These are phyloP conservation scores for Crocuta crocuta DNA, from an alignment of 2,113 vertebrate genomes.

Conservation along the genomic window DNA sequence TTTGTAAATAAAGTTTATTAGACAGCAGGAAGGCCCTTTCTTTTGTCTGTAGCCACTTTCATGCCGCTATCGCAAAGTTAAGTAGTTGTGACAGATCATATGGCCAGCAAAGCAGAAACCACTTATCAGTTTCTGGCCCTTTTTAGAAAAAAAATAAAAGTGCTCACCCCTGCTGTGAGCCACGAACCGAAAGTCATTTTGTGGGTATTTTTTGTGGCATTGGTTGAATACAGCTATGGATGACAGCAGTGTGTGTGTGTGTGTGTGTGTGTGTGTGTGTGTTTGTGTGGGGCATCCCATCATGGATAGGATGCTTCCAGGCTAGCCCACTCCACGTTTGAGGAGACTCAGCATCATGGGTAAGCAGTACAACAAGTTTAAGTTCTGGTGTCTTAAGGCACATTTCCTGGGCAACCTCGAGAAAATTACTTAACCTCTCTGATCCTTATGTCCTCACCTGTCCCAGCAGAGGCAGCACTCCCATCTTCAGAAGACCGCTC, in stretches of 20 bases:
- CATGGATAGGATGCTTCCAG: not conserved
- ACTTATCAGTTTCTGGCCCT: not conserved
- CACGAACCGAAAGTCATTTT: no score
- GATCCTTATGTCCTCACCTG: no score
- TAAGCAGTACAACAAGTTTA: rapidly evolving
- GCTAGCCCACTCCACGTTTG: rapidly evolving
- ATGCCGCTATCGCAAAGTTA: rapidly evolving
- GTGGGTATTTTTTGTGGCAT: not conserved
- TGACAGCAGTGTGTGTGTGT: rapidly evolving
- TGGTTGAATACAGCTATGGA: not conserved
- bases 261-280: no score
- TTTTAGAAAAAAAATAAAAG: not conserved
- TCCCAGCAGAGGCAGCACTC: rapidly evolving
- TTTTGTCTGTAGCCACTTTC: not conserved
- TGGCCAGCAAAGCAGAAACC: not conserved
- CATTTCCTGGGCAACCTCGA: no score
- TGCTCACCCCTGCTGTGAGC: not conserved
- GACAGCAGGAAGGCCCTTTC: not conserved
- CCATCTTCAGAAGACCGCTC: rapidly evolving
- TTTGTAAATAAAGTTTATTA: not conserved
- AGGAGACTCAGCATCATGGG: no score
- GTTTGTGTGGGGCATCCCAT: not conserved
- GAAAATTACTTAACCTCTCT: not conserved
- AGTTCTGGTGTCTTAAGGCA: no score
- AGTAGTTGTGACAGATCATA: not conserved